Conservation (phyloP, 1,140 invertebrate genomes). For the Lordiphosa stackelbergi region DNA sequence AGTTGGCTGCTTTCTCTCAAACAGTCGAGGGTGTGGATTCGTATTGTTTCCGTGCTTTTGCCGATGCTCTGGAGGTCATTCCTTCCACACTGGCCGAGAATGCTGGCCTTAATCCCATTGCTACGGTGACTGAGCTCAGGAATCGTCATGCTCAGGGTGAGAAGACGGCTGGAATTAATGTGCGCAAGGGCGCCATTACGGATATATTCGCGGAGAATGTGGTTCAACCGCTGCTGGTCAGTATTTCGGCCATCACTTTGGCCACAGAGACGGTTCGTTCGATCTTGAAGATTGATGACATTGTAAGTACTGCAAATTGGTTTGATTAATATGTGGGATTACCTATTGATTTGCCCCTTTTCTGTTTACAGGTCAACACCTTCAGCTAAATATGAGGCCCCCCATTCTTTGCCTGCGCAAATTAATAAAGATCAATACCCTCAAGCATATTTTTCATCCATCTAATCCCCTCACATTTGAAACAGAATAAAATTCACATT, state of each 20-base stretch:
- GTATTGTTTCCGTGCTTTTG: conserved; percentile 96
- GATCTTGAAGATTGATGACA: conserved; percentile 99
- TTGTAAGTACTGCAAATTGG: conserved; percentile 81
- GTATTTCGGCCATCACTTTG: conserved; percentile 94
- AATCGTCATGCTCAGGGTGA: conserved; percentile 94
- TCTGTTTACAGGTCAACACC: conserved; percentile 61
- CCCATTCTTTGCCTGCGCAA: not conserved
- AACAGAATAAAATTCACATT: conserved; percentile 63
- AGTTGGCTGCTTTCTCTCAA: conserved; percentile 89
- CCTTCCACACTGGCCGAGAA: conserved; percentile 99
- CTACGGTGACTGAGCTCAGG: conserved; percentile 97
- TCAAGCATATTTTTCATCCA: conserved; percentile 44
- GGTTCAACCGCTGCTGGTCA: conserved; percentile 97
- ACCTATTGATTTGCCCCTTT: not conserved
- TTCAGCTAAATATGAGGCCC: conserved; percentile 50
- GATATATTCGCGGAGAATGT: conserved; percentile 99
- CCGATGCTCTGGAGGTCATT: conserved; percentile 97
- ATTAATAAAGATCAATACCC: conserved; percentile 36
- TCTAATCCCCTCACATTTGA: conserved; percentile 39
- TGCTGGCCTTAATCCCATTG: conserved; percentile 98
- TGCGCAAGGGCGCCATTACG: conserved; percentile 95
- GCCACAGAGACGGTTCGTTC: conserved; percentile 98
- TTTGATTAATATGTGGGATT: not conserved
- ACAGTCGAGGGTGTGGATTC: conserved; percentile 93
- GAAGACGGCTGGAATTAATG: conserved; percentile 95